These are phyloP conservation scores for Tyto alba DNA, from an alignment of 2,113 vertebrate species.

Conservation along the genomic window DNA sequence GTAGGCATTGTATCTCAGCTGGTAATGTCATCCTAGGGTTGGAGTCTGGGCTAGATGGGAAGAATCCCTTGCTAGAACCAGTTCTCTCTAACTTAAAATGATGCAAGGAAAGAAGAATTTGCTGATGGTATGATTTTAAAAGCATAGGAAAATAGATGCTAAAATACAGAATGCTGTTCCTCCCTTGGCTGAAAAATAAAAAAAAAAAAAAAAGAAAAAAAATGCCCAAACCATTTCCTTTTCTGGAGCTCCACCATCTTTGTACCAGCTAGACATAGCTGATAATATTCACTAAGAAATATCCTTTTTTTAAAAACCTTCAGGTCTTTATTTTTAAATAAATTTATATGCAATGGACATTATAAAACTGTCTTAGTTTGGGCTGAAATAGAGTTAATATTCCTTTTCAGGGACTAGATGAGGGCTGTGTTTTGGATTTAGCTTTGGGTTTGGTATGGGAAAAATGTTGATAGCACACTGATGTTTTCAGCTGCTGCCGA, in stretches of 20 bases:
- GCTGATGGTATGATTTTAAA: not conserved
- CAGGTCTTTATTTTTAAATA: not conserved
- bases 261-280: not conserved
- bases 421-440: too few relatives aligned
- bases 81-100: not conserved
- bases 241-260: not conserved
- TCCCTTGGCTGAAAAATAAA: not conserved
- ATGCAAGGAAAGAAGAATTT: not conserved
- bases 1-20: not conserved
- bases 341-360: not conserved
- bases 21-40: not conserved
- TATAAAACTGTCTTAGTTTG: too few relatives aligned
- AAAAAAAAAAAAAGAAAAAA: too few relatives aligned
- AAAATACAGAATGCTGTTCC: not conserved
- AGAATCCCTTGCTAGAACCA: not conserved
- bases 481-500: too few relatives aligned
- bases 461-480: too few relatives aligned
- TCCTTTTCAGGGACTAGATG: too few relatives aligned
- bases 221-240: not conserved
- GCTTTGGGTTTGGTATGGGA: too few relatives aligned
- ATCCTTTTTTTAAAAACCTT: not conserved
- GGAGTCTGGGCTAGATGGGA: not conserved
- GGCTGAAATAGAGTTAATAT: too few relatives aligned
- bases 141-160: not conserved
- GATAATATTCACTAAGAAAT: not conserved